phyloP scores from a whole-genome alignment of 1,140 invertebrate species.

The Drosophila neocordata region DNA sequence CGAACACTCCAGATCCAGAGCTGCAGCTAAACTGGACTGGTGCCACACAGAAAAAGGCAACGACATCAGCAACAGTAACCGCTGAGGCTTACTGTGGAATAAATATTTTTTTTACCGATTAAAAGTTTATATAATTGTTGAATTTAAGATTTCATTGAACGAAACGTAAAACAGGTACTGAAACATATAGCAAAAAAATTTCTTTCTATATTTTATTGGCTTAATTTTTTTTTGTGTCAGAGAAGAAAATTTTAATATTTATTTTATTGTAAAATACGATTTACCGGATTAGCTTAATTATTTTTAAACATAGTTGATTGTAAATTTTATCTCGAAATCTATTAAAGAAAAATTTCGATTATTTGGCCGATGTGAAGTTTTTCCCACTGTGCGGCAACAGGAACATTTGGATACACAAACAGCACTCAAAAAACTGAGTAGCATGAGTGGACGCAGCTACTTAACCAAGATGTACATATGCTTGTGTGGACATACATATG shows the following conservation, averaged over 20 bases:
- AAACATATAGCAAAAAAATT: neutral
- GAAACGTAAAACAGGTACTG: no score
- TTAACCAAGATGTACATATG: neutral
- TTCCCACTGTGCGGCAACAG: neutral
- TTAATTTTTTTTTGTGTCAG: no score
- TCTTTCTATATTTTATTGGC: no score
- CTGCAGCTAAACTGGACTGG: conserved; percentile 1
- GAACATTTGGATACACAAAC: neutral
- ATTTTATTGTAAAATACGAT: no score
- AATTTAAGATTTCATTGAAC: no score
- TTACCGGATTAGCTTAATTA: no score
- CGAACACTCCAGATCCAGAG: conserved; percentile 10
- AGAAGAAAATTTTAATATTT: no score
- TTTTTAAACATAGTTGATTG: no score
- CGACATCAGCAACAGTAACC: neutral
- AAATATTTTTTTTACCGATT: neutral
- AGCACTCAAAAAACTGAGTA: conserved; percentile 6
- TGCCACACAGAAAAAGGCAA: neutral
- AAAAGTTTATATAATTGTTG: neutral
- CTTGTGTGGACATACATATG: neutral
- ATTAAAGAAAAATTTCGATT: neutral
- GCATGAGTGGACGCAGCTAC: neutral
- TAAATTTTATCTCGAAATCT: no score
- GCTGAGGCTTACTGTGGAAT: neutral
- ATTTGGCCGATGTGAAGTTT: neutral